Base-by-base conservation (phyloP, 1,140 invertebrate species). In the Nasonia vitripennis region DNA sequence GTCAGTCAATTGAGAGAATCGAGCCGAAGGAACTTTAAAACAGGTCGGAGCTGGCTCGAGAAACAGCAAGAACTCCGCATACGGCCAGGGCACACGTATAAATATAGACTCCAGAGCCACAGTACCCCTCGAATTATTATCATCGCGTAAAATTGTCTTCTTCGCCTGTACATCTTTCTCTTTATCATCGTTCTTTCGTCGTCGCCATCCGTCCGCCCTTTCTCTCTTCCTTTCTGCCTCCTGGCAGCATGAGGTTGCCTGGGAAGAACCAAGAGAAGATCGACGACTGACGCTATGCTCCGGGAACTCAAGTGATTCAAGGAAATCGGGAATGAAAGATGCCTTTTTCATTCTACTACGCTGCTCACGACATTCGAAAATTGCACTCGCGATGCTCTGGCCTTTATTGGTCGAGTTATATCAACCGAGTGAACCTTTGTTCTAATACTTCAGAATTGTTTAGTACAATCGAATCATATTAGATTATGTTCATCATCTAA, bases 81-180 rank as follows among this genome's bases (percentile, higher is more conserved):
- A 62, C 55, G n/a, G 55, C 31, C 68, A 68, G n/a, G 14, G n/a
- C 48, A 34, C n/a, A 37, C 34, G 34, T 37, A 37, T n/a, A 31
- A 1, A 3, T 73, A 2, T 27, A 70, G 4, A 71, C 23, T 45
- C 9, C 41, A 23, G 11, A 70, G 20, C 0, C n/a, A 41, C 71
- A 5, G 51, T 37, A 45, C 55, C n/a, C 74, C n/a, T 77, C 73
- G 77, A 84, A 84, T 78, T 84, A 83, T 83, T 83, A 84, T 84
- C 75, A 84, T 84, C 67, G 51, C 17, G 41, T 51, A 78, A 78
- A 84, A 84, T 78, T 84, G 45, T 67, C 12, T 67, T 73, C 14
- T 67, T 73, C 7, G 73, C 20, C 73, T 81, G 12, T 74, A 12
- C 31, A 45, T 84, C 73, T 62, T 31, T 48, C 3, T 71, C 75